Base-by-base conservation (phyloP, 2,113 vertebrate species). In the Apeltes quadracus region DNA sequence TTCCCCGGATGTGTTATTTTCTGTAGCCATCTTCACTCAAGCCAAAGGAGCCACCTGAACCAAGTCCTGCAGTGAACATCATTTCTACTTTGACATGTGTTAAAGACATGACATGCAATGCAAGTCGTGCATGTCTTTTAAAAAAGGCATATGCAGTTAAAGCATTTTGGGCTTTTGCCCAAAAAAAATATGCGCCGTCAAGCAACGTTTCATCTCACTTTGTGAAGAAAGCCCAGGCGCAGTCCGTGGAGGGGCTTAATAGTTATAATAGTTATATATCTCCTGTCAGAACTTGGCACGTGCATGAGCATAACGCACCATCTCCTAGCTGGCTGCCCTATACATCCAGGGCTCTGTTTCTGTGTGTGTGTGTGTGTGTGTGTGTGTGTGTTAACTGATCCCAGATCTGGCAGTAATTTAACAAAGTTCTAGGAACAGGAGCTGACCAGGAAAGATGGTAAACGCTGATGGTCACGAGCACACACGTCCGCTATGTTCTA, bases 371-470 rank as follows among this genome's bases (percentile, higher is more conserved):
- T 72, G 63, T 53, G 64, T 68, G 72, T 65, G 57, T 66, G 61
- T 61, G 66, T 62, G 66, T 70, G 61, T 55, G 69, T 70, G 75
- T 68, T 61, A 58, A 61, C 59, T 57, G n/a, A 78, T 51, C 38
- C 46, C 43, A 61, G 77, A 76, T 86, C 77, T 89, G 86, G 72
- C 57, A 83, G 56, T 72, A 64, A 86, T 88, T 81, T 81, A 68
- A 29, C 23, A 48, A 50, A 69, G 53, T 66, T 22, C 23, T 61
- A 67, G n/a, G 53, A 76, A 70, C 69, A 56, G 36, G 25, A 39
- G 61, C 23, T 38, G 62, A 70, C 22, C 55, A 64, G 43, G 64
- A 44, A 57, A 61, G 55, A 81, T 70, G 69, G 55, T 77, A 61
- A 85, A 74, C 27, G 10, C 79, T 59, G 61, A 20, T 10, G 18